Conservation (phyloP, 2,797 vertebrate species). For the Borostomias antarcticus region DNA sequence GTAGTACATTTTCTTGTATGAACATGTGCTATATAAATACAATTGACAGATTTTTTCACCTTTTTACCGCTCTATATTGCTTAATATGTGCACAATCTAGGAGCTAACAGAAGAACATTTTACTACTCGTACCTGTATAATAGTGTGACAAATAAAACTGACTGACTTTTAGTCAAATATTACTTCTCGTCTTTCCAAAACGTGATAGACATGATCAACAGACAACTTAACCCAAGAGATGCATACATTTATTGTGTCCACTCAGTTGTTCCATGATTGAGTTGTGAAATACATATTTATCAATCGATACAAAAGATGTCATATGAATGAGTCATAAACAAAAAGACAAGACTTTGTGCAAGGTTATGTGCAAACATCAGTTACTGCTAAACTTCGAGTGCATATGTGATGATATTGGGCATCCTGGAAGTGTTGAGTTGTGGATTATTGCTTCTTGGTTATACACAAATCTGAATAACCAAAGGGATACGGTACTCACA, state of each 20-base stretch:
- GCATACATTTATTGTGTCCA: not conserved
- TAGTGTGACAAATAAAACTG: too few species aligned
- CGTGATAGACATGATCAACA: too few species aligned
- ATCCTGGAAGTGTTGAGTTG: not conserved
- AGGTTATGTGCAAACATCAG: constrained; percentile 13
- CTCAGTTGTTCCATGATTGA: not conserved
- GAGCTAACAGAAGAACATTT: too few species aligned
- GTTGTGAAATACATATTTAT: not conserved
- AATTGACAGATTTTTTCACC: too few species aligned
- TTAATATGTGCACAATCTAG: too few species aligned
- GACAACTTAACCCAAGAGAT: not conserved
- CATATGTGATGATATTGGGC: constrained; percentile 36
- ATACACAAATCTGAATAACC: not conserved
- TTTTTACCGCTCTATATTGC: too few species aligned
- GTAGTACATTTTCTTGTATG: too few species aligned
- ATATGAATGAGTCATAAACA: constrained; percentile 23
- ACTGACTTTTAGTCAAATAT: too few species aligned
- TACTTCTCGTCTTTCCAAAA: too few species aligned
- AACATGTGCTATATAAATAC: too few species aligned
- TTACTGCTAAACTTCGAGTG: constrained; percentile 36
- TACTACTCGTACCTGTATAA: too few species aligned
- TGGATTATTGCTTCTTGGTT: not conserved
- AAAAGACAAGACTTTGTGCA: constrained; percentile 7
- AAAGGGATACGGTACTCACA: not conserved
- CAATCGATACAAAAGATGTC: constrained; percentile 9